These are phyloP conservation scores for Ophthalmolycus amberensis DNA, from an alignment of 2,113 vertebrate species.

Conservation along the genomic window DNA sequence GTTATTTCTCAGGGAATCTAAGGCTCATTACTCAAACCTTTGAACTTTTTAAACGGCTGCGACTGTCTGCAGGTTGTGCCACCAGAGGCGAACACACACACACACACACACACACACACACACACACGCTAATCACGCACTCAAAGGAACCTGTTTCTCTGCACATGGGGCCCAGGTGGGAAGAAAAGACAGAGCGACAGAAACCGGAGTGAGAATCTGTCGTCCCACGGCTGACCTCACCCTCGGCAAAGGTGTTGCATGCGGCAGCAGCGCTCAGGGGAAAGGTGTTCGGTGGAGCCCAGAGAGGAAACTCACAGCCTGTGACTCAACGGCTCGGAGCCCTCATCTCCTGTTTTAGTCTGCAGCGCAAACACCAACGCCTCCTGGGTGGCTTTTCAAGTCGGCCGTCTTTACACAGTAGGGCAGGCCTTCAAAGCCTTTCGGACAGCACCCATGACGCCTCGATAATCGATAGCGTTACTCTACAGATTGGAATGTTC, in stretches of 20 bases:
- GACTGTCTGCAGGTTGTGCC: constrained; percentile 34
- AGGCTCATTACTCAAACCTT: constrained; percentile 57
- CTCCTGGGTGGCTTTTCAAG: constrained; percentile 42
- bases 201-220: constrained; percentile 37
- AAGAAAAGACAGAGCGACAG: constrained; percentile 26
- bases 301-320: constrained; percentile 34
- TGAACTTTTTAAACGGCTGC: constrained; percentile 56
- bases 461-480: constrained; percentile 41
- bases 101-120: neutral
- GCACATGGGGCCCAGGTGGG: constrained; percentile 60
- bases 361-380: constrained; percentile 40
- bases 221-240: constrained; percentile 60
- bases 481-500: constrained; percentile 13
- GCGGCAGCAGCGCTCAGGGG: constrained; percentile 9
- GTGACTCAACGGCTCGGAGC: constrained; percentile 69
- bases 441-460: constrained; percentile 18
- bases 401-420: constrained; percentile 46
- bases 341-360: constrained; percentile 21
- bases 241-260: constrained; percentile 10
- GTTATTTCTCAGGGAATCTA: constrained; percentile 58
- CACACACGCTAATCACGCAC: neutral
- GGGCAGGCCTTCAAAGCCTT: constrained; percentile 31
- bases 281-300: neutral
- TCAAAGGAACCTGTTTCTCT: constrained; percentile 58
- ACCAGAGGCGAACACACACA: neutral